These are phyloP conservation scores for Chiroxiphia lanceolata DNA, from an alignment of 2,797 vertebrate species.

Conservation along the genomic window DNA sequence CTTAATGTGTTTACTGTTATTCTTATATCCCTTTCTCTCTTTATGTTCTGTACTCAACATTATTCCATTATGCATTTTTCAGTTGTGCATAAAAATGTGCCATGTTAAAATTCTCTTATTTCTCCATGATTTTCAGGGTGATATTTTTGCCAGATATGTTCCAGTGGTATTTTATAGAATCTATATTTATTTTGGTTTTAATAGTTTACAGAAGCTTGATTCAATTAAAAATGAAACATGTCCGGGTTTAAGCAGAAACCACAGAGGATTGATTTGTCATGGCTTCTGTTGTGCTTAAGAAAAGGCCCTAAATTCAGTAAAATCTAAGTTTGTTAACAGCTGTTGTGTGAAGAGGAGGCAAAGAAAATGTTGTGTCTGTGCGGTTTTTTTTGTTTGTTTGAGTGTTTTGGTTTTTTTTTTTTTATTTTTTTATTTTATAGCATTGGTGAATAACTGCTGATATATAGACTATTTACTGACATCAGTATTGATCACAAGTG, in stretches of 20 bases:
- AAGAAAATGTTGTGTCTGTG: background rate
- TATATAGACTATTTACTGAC: background rate
- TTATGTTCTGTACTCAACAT: background rate
- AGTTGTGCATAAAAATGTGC: background rate
- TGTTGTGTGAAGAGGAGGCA: background rate
- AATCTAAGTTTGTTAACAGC: conserved; percentile 14
- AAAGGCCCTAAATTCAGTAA: background rate
- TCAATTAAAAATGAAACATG: conserved; percentile 25
- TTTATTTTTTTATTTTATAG: background rate
- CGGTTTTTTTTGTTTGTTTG: background rate
- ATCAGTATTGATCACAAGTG: background rate
- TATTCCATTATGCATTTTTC: background rate
- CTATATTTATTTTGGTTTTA: background rate
- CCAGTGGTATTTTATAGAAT: background rate
- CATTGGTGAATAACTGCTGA: background rate
- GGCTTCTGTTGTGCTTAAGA: background rate
- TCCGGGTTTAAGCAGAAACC: background rate
- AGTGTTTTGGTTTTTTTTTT: background rate
- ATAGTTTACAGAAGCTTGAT: background rate
- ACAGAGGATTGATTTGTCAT: conserved; percentile 1
- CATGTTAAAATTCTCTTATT: background rate
- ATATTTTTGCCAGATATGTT: background rate
- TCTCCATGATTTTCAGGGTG: background rate
- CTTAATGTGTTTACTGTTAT: background rate
- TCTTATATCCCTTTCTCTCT: background rate